phyloP scores from a whole-genome alignment of 2,797 vertebrate species.

The Enteromius radiatus region DNA sequence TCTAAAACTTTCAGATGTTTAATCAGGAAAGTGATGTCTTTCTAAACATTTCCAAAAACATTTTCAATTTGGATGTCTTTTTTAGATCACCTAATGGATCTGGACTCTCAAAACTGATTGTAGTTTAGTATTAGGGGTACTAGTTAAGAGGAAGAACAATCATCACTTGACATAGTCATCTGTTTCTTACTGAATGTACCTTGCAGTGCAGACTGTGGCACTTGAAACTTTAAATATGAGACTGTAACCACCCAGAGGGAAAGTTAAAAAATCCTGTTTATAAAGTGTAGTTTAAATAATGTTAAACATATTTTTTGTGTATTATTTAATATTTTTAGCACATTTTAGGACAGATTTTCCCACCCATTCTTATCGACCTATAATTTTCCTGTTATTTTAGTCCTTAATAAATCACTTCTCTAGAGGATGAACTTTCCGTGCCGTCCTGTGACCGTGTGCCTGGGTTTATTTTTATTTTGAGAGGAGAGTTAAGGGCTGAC shows the following conservation, averaged over 20 bases:
- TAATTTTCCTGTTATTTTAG: slow-evolving; percentile 4
- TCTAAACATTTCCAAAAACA: background rate
- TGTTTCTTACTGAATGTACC: background rate
- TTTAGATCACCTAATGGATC: background rate
- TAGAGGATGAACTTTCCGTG: slow-evolving; percentile 1
- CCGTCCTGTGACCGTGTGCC: slow-evolving; percentile 37
- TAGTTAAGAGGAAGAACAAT: background rate
- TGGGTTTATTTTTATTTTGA: slow-evolving; percentile 69
- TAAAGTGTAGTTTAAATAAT: background rate
- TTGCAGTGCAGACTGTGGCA: background rate
- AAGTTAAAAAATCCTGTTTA: background rate
- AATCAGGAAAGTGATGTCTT: background rate
- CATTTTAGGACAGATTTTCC: background rate
- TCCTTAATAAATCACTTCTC: slow-evolving; percentile 9
- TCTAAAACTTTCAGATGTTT: background rate
- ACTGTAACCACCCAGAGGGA: background rate
- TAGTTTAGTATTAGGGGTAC: slow-evolving; percentile 3
- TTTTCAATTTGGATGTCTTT: background rate
- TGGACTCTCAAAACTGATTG: background rate
- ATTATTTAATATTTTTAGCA: background rate
- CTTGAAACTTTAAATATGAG: background rate
- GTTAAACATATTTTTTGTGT: background rate
- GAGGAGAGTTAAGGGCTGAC: slow-evolving; percentile 63
- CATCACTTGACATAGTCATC: background rate
- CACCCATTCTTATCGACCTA: background rate